Conservation (phyloP, 1,140 invertebrate species). For the Orchesella cincta region DNA sequence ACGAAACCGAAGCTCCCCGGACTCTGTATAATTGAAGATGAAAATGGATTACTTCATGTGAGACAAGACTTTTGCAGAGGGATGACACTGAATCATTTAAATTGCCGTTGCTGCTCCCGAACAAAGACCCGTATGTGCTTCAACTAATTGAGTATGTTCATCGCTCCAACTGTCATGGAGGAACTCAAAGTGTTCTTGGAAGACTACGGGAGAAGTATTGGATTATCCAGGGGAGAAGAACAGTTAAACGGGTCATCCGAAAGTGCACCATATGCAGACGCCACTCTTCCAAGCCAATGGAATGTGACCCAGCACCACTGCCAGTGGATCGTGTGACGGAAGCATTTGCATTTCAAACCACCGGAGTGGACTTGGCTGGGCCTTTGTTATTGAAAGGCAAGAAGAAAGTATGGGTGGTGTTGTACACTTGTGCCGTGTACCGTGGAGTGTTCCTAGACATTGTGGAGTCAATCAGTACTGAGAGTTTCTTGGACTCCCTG, state of each 20-base stretch:
- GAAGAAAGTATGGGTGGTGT: constrained; percentile 52
- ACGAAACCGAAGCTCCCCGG: background rate
- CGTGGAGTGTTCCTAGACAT: constrained; percentile 34
- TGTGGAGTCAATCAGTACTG: background rate
- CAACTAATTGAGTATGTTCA: background rate
- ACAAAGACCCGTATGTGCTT: background rate
- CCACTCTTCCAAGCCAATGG: background rate
- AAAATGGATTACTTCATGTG: background rate
- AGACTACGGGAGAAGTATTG: background rate
- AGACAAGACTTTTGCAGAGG: background rate
- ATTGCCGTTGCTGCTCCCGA: background rate
- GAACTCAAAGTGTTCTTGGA: background rate
- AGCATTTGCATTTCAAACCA: constrained; percentile 51
- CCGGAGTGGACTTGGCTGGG: constrained; percentile 54
- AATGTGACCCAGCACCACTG: constrained; percentile 4
- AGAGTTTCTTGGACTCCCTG: constrained; percentile 56
- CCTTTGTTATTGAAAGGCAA: constrained; percentile 51
- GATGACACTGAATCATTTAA: background rate
- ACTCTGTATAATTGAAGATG: background rate
- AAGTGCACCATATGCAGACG: background rate
- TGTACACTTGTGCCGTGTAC: constrained; percentile 47
- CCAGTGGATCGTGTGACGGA: constrained; percentile 23
- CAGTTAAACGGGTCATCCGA: background rate
- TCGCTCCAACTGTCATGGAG: background rate
- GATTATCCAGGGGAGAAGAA: background rate